Conservation (phyloP, 2,797 vertebrate genomes). For the Falco cherrug region DNA sequence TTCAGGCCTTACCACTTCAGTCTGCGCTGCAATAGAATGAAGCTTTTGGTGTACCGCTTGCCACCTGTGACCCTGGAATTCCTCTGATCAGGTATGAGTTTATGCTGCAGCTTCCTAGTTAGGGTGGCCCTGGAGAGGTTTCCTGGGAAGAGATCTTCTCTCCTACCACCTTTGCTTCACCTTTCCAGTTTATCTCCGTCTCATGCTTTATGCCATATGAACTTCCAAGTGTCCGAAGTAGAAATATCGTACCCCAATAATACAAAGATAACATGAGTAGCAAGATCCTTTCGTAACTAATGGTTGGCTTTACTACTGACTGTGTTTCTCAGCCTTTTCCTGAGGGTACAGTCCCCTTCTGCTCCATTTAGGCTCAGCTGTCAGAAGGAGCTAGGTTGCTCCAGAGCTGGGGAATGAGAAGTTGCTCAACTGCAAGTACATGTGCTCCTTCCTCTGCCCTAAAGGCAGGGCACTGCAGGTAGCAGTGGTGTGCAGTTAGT, state of each 20-base stretch:
- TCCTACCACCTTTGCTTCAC: neutral
- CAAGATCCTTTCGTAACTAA: neutral
- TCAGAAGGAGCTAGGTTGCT: neutral
- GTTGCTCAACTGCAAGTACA: neutral
- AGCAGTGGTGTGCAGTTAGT: neutral
- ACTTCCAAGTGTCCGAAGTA: neutral
- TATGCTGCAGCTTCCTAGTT: rapidly evolving
- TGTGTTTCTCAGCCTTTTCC: neutral
- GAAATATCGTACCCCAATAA: neutral
- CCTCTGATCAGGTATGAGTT: neutral
- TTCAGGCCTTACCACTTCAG: neutral
- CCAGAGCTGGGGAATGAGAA: neutral
- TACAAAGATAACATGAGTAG: rapidly evolving
- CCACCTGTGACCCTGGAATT: neutral
- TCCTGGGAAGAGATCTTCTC: neutral
- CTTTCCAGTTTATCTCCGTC: neutral
- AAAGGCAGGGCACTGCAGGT: neutral
- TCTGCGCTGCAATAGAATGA: neutral
- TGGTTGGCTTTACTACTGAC: neutral
- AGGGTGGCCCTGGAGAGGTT: neutral
- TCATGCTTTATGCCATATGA: neutral
- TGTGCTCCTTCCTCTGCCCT: neutral
- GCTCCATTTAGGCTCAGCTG: neutral
- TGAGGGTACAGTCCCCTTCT: neutral
- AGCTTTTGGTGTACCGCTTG: neutral